These are phyloP conservation scores for Drosophila pseudotakahashii DNA, from an alignment of 2,888 invertebrate genomes.

Conservation along the genomic window DNA sequence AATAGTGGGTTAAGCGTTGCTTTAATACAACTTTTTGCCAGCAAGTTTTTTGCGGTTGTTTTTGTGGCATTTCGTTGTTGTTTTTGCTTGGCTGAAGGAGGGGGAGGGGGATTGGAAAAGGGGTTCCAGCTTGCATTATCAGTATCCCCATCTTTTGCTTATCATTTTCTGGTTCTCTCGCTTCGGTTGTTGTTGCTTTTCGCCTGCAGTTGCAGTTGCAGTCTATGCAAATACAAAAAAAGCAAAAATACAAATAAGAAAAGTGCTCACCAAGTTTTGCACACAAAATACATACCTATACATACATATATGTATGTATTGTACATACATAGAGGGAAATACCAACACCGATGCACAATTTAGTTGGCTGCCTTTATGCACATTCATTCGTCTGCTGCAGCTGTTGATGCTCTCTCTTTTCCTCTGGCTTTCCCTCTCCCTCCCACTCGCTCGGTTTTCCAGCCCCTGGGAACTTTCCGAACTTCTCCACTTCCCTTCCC, in stretches of 20 bases:
- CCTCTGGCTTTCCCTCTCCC: slow-evolving; percentile 8
- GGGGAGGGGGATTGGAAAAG: neutral
- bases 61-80: neutral
- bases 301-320: neutral
- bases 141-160: slow-evolving; percentile 38
- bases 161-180: slow-evolving; percentile 30
- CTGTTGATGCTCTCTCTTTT: slow-evolving; percentile 18
- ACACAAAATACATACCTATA: slow-evolving; percentile 4
- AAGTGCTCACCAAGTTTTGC: slow-evolving; percentile 39
- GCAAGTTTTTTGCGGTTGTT: slow-evolving; percentile 3
- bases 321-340: slow-evolving; percentile 6
- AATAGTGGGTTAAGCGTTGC: slow-evolving; percentile 3
- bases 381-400: slow-evolving; percentile 55
- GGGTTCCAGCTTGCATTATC: slow-evolving; percentile 31
- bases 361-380: slow-evolving; percentile 52
- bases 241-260: neutral
- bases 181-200: slow-evolving; percentile 5
- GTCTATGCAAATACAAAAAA: slow-evolving; percentile 20
- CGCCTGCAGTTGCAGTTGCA: slow-evolving; percentile 27
- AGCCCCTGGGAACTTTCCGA: slow-evolving; percentile 27
- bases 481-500: neutral
- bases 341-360: slow-evolving; percentile 22
- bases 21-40: neutral
- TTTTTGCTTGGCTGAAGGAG: neutral
- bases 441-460: slow-evolving; percentile 14